Percentiles rank a stretch among this genome's conserved stretches.
These are phyloP conservation scores for Xestia sexstrigata DNA, from an alignment of 2,888 invertebrate genomes.

Conservation along the genomic window DNA sequence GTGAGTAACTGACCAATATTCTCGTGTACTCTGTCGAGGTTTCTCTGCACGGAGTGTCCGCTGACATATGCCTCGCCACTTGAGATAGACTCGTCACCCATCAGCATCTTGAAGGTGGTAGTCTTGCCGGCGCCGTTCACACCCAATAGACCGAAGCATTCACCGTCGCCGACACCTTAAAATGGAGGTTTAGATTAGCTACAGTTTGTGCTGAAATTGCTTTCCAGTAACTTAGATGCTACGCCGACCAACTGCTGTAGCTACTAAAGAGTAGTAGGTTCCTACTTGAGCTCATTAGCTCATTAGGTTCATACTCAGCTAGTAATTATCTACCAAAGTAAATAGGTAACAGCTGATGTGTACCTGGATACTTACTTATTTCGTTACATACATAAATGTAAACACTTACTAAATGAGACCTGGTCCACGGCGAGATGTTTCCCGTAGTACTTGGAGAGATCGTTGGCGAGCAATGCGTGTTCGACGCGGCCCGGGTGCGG, in stretches of 20 bases:
- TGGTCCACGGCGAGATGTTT: constrained; percentile 95
- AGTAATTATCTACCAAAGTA: background rate
- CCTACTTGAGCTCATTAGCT: background rate
- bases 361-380: background rate
- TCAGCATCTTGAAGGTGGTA: constrained; percentile 97
- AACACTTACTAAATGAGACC: constrained; percentile 90
- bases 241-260: background rate
- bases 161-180: constrained; percentile 92
- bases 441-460: constrained; percentile 94
- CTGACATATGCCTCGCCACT: constrained; percentile 93
- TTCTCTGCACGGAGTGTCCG: constrained; percentile 87
- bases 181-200: background rate
- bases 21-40: constrained; percentile 91
- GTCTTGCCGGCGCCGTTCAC: constrained; percentile 97
- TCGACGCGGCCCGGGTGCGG: constrained; percentile 71
- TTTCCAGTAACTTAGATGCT: background rate
- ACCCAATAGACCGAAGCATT: constrained; percentile 96
- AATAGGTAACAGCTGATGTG: background rate
- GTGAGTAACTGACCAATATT: constrained; percentile 87
- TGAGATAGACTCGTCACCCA: constrained; percentile 94
- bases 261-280: background rate
- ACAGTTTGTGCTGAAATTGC: background rate
- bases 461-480: constrained; percentile 91
- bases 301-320: background rate
- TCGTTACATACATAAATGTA: background rate